Evolutionary conservation across 2,113 vertebrate genomes (phyloP).

Genomic region (Laticauda laticaudata): DNA sequence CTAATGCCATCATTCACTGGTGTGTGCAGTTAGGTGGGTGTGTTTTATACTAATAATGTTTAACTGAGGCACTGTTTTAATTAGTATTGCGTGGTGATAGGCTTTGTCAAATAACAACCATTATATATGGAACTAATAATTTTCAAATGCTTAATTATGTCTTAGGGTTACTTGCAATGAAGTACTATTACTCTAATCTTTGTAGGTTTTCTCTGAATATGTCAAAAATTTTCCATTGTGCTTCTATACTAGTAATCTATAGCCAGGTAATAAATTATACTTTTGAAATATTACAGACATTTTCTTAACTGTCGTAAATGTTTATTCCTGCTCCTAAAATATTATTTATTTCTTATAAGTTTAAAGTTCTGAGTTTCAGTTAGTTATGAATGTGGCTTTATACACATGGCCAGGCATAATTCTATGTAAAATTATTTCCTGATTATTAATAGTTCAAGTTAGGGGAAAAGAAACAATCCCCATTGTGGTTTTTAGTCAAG

Average conservation of each 20-base stretch:
- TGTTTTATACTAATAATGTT: background rate
- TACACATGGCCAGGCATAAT: background rate
- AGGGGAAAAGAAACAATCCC: background rate
- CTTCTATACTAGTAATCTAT: background rate
- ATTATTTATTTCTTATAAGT: background rate
- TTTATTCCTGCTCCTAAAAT: background rate
- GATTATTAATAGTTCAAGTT: background rate
- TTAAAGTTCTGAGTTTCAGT: background rate
- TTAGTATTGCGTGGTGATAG: background rate
- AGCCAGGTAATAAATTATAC: background rate
- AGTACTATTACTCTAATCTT: background rate
- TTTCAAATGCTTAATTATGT: background rate
- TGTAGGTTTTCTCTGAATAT: background rate
- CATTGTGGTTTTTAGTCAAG: background rate
- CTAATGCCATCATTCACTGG: slow-evolving; percentile 16
- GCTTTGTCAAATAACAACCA: slow-evolving; percentile 45
- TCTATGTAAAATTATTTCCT: background rate
- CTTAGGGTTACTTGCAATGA: background rate
- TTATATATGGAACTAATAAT: slow-evolving; percentile 26
- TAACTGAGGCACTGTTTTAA: background rate
- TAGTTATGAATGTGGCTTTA: background rate
- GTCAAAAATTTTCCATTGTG: background rate
- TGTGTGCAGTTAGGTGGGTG: background rate
- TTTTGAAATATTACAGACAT: background rate
- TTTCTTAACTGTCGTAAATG: background rate